Percentiles rank a stretch among this genome's conserved stretches.
Evolutionary conservation across 2,113 vertebrate genomes (phyloP).

Genomic region (Cinclus cinclus): DNA sequence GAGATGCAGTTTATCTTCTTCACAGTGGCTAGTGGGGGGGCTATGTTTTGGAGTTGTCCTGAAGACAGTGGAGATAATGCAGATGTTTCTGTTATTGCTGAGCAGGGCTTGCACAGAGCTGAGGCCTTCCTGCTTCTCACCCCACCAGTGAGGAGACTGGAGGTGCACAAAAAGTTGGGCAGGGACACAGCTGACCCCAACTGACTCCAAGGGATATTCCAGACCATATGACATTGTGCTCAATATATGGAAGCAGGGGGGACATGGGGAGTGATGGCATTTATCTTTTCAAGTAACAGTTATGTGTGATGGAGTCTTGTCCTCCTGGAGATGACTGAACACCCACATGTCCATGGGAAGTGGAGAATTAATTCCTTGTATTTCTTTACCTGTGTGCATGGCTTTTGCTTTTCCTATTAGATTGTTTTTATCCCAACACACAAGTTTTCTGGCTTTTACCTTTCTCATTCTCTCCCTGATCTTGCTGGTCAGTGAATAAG

Average conservation of each 20-base stretch:
- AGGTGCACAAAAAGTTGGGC: background rate
- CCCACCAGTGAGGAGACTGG: background rate
- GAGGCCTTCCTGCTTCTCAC: background rate
- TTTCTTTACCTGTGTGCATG: background rate
- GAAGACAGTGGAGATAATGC: background rate
- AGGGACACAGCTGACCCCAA: background rate
- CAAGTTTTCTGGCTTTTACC: background rate
- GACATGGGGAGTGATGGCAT: background rate
- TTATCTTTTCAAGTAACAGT: background rate
- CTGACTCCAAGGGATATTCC: background rate
- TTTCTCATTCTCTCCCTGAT: background rate
- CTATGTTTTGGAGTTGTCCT: background rate
- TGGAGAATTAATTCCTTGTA: background rate
- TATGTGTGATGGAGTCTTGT: background rate
- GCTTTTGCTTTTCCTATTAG: background rate
- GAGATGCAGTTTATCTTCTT: background rate
- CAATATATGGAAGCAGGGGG: background rate
- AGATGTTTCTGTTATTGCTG: background rate
- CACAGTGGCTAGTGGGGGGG: background rate
- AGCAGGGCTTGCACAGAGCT: background rate
- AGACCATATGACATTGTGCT: background rate
- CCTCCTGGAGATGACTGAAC: background rate
- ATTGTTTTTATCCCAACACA: background rate
- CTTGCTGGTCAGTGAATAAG: background rate
- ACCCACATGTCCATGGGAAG: background rate